These are phyloP conservation scores for Aphis craccivora DNA, from an alignment of 1,140 invertebrate genomes.

Conservation along the genomic window DNA sequence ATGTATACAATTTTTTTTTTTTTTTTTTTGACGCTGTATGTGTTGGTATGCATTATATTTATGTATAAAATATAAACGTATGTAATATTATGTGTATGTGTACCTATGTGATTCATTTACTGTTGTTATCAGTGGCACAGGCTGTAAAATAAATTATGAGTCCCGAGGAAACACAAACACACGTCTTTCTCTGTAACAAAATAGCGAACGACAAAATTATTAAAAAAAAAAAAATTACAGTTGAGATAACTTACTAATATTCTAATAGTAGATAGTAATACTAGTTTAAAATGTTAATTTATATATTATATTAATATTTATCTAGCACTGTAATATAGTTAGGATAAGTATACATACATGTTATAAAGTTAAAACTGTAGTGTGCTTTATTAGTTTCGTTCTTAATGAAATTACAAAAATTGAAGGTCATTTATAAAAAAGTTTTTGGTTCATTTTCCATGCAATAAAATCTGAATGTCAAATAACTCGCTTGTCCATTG, in stretches of 20 bases:
- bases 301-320: neutral
- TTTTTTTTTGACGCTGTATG: neutral
- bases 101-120: neutral
- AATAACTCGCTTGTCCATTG: neutral
- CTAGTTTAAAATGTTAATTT: neutral
- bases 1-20: neutral
- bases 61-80: neutral
- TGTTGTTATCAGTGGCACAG: neutral
- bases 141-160: neutral
- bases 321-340: neutral
- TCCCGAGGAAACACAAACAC: neutral
- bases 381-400: neutral
- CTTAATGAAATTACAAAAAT: constrained; percentile 7
- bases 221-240: neutral
- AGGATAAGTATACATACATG: neutral
- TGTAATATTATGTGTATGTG: neutral
- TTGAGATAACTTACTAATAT: neutral
- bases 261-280: neutral
- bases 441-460: neutral
- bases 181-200: neutral
- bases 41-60: neutral
- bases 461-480: neutral
- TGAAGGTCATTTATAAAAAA: neutral
- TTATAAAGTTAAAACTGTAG: neutral
- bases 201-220: neutral